Percentiles rank a stretch among this genome's conserved stretches.
phyloP scores from a whole-genome alignment of 2,113 vertebrate genomes.

The Xiphophorus maculatus region DNA sequence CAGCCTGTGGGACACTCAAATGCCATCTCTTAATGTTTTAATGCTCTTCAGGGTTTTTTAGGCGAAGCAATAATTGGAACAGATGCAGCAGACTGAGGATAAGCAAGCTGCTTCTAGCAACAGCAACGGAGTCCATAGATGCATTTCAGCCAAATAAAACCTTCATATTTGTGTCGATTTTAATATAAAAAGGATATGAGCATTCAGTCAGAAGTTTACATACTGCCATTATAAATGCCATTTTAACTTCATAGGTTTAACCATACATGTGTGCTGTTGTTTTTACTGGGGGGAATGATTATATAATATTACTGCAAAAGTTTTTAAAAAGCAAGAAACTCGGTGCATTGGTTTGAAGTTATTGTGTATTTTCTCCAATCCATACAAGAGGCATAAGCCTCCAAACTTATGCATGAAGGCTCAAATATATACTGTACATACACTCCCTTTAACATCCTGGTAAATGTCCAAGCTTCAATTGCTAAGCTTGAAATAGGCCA shows the following conservation, averaged over 20 bases:
- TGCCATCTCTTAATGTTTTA: neutral
- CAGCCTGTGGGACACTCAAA: slow-evolving; percentile 2
- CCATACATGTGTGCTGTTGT: neutral
- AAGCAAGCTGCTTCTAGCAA: neutral
- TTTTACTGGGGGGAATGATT: neutral
- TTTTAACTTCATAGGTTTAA: neutral
- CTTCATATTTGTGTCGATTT: neutral
- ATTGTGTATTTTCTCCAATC: too few relatives aligned
- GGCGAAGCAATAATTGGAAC: neutral
- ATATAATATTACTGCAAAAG: neutral
- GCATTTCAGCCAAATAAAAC: neutral
- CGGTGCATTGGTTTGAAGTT: too few relatives aligned
- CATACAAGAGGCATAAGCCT: too few relatives aligned
- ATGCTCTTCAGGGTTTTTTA: neutral
- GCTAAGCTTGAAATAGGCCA: too few relatives aligned
- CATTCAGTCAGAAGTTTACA: neutral
- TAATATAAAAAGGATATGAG: neutral
- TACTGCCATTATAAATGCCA: neutral
- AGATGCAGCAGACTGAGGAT: neutral
- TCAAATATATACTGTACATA: too few relatives aligned
- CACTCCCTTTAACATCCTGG: too few relatives aligned
- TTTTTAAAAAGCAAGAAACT: too few relatives aligned
- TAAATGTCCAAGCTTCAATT: too few relatives aligned
- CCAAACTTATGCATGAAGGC: too few relatives aligned
- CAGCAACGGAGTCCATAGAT: neutral